These are phyloP conservation scores for Rhagonycha fulva DNA, from an alignment of 2,888 invertebrate species.

Conservation along the genomic window DNA sequence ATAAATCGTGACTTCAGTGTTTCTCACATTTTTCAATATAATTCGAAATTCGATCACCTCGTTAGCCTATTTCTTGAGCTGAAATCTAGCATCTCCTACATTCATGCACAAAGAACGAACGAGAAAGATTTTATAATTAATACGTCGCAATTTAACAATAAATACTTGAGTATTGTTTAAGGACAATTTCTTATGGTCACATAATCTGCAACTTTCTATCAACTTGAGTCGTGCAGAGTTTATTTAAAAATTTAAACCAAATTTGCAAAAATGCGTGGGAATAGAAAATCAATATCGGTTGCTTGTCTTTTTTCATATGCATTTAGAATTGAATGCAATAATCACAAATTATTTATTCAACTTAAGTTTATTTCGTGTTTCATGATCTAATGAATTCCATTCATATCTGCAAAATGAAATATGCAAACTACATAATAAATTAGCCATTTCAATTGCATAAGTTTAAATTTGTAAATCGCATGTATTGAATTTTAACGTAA, in stretches of 20 bases:
- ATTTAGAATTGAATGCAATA: not conserved
- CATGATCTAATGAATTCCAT: conserved; percentile 1
- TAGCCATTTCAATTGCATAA: not conserved
- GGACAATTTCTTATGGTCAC: conserved; percentile 35
- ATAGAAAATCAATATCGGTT: conserved; percentile 16
- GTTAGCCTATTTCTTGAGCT: not conserved
- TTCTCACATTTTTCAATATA: not conserved
- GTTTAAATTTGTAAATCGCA: not conserved
- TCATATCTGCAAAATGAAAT: conserved; percentile 6
- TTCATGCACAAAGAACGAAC: not conserved
- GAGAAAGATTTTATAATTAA: not conserved
- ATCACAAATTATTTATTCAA: not conserved
- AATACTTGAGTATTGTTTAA: conserved; percentile 28
- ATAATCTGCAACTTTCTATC: conserved; percentile 40
- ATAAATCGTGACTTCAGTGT: not conserved
- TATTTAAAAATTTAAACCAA: not conserved
- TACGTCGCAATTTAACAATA: not conserved
- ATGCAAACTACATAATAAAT: conserved; percentile 14
- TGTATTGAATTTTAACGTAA: not conserved
- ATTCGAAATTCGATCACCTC: not conserved
- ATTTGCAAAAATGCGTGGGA: conserved; percentile 21
- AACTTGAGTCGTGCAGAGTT: conserved; percentile 13
- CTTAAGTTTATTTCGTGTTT: not conserved
- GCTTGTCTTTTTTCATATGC: not conserved
- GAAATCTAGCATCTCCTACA: not conserved